Conservation (phyloP, 2,888 invertebrate genomes). For the Dryadula phaetusa region DNA sequence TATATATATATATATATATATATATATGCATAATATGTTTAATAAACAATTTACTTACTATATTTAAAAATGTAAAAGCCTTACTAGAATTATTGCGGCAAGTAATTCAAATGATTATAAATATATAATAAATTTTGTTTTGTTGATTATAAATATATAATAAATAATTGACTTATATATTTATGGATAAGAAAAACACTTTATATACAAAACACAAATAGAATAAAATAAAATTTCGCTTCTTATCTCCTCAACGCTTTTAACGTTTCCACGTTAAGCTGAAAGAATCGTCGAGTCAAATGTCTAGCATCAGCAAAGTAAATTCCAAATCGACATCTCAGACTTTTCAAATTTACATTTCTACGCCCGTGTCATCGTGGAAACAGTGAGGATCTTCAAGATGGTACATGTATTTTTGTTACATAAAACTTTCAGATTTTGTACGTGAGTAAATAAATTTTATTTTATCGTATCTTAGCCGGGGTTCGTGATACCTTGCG, state of each 20-base stretch:
- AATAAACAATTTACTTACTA: too few relatives aligned
- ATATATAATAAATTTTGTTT: too few relatives aligned
- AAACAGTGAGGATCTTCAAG: constrained; percentile 16
- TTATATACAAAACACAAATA: background rate
- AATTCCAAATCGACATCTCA: constrained; percentile 36
- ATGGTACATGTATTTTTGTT: constrained; percentile 24
- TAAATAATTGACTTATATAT: too few relatives aligned
- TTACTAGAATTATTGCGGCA: too few relatives aligned
- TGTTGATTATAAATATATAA: too few relatives aligned
- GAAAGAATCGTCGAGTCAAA: constrained; percentile 34
- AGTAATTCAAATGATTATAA: too few relatives aligned
- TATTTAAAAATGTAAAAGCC: too few relatives aligned
- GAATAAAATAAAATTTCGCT: constrained; percentile 10
- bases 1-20: too few relatives aligned
- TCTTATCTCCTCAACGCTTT: constrained; percentile 4
- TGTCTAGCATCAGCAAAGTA: constrained; percentile 33
- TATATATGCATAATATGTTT: too few relatives aligned
- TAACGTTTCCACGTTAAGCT: constrained; percentile 18
- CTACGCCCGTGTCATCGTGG: constrained; percentile 34
- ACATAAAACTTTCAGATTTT: constrained; percentile 10
- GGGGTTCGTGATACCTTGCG: background rate
- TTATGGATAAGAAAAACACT: too few relatives aligned
- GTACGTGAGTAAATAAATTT: constrained; percentile 15
- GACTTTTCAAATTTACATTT: constrained; percentile 41
- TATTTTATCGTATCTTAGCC: constrained; percentile 1